Evolutionary conservation across 2,113 vertebrate species (phyloP).

Genomic region (Epinephelus cyanopodus): DNA sequence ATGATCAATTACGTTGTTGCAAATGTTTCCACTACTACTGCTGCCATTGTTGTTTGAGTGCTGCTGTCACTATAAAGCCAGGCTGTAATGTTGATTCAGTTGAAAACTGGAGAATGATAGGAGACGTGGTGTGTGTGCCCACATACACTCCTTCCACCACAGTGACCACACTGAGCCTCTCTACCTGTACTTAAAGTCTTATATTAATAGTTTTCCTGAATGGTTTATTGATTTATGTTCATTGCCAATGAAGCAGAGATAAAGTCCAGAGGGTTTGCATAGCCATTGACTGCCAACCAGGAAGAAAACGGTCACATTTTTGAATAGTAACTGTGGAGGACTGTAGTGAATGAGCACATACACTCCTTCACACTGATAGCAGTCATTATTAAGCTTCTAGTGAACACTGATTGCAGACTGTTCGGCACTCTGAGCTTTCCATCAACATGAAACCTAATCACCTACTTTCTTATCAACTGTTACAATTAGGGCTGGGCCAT

Average conservation of each 20-base stretch:
- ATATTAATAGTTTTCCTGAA: not conserved
- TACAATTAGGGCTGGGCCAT: not conserved
- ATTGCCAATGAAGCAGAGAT: conserved; percentile 7
- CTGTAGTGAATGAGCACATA: not conserved
- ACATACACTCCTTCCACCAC: not conserved
- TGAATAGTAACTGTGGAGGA: not conserved
- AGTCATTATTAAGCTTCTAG: not conserved
- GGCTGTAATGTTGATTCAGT: not conserved
- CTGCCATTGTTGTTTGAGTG: not conserved
- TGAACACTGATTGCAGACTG: conserved; percentile 8
- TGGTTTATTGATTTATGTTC: conserved; percentile 11
- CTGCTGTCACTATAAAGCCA: not conserved
- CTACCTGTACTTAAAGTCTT: not conserved
- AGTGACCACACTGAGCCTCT: not conserved
- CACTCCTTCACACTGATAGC: not conserved
- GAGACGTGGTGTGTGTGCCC: not conserved
- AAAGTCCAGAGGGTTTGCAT: not conserved
- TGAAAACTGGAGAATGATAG: not conserved
- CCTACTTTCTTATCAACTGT: conserved; percentile 15
- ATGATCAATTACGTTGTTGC: not conserved
- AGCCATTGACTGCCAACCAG: not conserved
- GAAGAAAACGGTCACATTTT: not conserved
- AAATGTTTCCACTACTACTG: not conserved
- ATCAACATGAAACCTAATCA: conserved; percentile 11
- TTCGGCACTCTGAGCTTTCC: not conserved